A percentile compares a stretch with the other conserved stretches of the same genome.
Evolutionary conservation across 2,888 invertebrate species (phyloP).

Genomic region (Cosmopolites sordidus): DNA sequence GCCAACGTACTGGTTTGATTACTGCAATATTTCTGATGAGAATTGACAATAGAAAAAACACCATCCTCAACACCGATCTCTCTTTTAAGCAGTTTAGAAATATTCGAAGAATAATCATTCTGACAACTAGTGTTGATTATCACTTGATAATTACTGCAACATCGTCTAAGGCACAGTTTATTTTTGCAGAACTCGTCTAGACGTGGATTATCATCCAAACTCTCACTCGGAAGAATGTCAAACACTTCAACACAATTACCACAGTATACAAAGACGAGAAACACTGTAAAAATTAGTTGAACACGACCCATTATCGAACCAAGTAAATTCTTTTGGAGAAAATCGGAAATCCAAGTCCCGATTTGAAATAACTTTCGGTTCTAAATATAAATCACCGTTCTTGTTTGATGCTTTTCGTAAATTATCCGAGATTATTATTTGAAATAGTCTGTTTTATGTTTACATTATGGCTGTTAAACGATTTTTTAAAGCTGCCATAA

Average conservation of each 20-base stretch:
- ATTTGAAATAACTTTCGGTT: neutral
- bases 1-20: too few relatives aligned
- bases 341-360: too few relatives aligned
- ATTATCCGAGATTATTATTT: conserved; percentile 19
- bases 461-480: neutral
- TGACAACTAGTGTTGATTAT: neutral
- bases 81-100: too few relatives aligned
- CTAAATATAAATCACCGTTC: conserved; percentile 18
- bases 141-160: conserved; percentile 14
- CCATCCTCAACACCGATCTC: too few relatives aligned
- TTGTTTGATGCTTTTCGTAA: conserved; percentile 17
- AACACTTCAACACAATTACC: conserved; percentile 5
- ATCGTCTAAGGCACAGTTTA: conserved; percentile 16
- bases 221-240: neutral
- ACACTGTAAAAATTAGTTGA: neutral
- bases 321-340: too few relatives aligned
- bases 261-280: too few relatives aligned
- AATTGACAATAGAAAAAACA: too few relatives aligned
- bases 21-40: too few relatives aligned
- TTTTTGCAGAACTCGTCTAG: conserved; percentile 4
- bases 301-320: neutral
- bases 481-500: too few relatives aligned
- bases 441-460: conserved; percentile 7
- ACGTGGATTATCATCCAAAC: conserved; percentile 2
- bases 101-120: too few relatives aligned